Conservation (phyloP, 2,113 vertebrate genomes). For the Talpa occidentalis region DNA sequence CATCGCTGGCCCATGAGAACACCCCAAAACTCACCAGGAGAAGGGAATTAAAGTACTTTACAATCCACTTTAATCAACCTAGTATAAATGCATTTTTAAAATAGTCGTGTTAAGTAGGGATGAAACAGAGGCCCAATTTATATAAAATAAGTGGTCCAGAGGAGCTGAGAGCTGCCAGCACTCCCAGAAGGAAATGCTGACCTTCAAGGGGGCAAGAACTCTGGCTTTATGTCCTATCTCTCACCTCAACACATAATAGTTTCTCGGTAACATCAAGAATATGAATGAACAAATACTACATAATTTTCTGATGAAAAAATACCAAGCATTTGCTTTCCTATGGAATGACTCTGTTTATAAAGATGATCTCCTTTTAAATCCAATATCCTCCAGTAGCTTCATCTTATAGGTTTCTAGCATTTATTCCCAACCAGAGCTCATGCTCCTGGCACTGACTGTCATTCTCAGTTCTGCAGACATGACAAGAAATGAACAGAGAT, state of each 20-base stretch:
- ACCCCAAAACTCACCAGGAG: neutral
- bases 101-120: neutral
- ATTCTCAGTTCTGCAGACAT: neutral
- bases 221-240: neutral
- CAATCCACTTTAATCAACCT: neutral
- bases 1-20: neutral
- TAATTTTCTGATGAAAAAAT: neutral
- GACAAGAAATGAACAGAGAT: neutral
- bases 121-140: neutral
- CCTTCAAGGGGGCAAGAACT: neutral
- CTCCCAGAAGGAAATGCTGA: neutral
- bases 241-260: neutral
- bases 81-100: neutral
- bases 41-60: accelerated
- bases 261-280: neutral
- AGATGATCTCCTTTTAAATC: neutral
- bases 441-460: neutral
- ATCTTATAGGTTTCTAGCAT: neutral
- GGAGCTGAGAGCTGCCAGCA: neutral
- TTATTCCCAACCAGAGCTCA: neutral
- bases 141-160: neutral
- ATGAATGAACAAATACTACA: neutral
- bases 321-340: neutral
- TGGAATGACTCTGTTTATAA: neutral
- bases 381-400: neutral